Conservation (phyloP, 2,113 vertebrate genomes). For the Pachycephala philippinensis region DNA sequence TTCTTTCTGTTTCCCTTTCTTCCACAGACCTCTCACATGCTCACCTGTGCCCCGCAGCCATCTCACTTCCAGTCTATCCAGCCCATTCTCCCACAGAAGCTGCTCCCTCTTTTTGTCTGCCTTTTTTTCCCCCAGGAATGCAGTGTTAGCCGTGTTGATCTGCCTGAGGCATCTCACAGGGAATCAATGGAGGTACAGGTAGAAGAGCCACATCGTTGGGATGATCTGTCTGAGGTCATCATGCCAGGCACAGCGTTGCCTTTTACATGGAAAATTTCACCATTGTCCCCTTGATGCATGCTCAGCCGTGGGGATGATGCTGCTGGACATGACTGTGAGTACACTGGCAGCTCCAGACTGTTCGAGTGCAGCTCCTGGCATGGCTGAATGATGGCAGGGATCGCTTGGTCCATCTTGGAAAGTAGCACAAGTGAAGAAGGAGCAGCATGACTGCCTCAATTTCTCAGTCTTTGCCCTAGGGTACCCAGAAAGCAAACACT, state of each 20-base stretch:
- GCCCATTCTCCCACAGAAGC: not conserved
- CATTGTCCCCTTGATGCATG: not conserved
- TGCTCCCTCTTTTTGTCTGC: not conserved
- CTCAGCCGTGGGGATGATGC: not conserved
- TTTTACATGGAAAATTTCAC: not conserved
- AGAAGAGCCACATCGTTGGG: not conserved
- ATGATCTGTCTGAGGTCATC: not conserved
- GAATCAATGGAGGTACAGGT: not conserved
- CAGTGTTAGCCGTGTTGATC: not conserved
- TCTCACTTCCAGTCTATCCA: not conserved
- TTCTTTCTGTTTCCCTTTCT: not conserved
- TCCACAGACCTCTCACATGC: accelerated
- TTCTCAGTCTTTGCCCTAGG: not conserved
- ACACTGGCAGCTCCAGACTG: not conserved
- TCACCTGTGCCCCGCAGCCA: not conserved
- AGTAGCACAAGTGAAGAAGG: not conserved
- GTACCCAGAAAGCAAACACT: not conserved
- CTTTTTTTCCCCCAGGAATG: not conserved
- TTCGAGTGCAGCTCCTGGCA: accelerated
- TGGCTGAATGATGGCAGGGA: not conserved
- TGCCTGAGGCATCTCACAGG: not conserved
- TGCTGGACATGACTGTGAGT: not conserved
- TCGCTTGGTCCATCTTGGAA: not conserved
- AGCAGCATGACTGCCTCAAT: accelerated
- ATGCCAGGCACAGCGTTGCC: accelerated